A percentile compares a stretch with the other conserved stretches of the same genome.
Evolutionary conservation across 2,888 invertebrate genomes (phyloP).

Genomic region (Glyphotaelius pellucidus): DNA sequence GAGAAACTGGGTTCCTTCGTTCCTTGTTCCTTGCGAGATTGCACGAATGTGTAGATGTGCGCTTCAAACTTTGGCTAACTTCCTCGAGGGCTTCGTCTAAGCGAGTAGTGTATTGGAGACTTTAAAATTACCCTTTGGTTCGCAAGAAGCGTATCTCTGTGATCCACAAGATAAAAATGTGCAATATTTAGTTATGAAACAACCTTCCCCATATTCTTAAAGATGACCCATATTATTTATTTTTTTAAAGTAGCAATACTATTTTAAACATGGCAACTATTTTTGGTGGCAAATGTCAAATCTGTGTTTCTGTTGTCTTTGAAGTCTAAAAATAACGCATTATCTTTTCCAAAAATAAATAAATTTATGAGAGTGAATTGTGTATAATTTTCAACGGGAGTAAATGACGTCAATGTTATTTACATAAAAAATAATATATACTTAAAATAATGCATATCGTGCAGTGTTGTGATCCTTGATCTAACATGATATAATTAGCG

Average conservation of each 20-base stretch:
- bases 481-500: neutral
- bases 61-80: no score
- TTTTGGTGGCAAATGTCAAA: slow-evolving; percentile 43
- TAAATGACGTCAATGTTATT: no score
- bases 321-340: neutral
- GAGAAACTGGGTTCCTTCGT: no score
- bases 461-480: neutral
- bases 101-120: no score
- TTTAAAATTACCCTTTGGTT: no score
- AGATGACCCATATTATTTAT: neutral
- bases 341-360: neutral
- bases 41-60: no score
- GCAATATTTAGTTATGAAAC: neutral
- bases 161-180: no score
- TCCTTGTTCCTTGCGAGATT: no score
- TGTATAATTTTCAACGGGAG: neutral
- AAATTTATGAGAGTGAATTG: neutral
- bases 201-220: neutral
- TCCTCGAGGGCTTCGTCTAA: no score
- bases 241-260: neutral
- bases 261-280: neutral
- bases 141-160: no score
- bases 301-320: neutral
- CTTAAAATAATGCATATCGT: neutral
- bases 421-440: no score